phyloP scores from a whole-genome alignment of 2,113 vertebrate genomes.

The Corythornis vintsioides region DNA sequence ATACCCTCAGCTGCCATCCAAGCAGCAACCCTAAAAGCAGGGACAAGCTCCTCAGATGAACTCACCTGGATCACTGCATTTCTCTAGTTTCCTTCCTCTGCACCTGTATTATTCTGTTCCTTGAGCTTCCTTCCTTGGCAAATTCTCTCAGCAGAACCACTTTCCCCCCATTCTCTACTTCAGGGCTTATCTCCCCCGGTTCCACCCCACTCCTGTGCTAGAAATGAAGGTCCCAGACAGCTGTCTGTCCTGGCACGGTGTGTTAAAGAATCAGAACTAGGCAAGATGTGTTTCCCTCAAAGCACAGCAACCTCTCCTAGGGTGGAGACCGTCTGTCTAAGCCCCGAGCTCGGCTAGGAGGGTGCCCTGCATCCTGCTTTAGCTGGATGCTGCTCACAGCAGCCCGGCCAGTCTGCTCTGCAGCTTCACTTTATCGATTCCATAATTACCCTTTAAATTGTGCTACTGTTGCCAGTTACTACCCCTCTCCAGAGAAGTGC shows the following conservation, averaged over 20 bases:
- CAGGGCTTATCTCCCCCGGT: not conserved
- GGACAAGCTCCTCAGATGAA: not conserved
- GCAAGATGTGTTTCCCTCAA: not conserved
- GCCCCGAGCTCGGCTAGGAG: not conserved
- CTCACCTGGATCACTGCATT: not conserved
- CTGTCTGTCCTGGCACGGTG: not conserved
- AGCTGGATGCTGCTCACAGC: conserved; percentile 21
- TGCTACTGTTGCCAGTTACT: conserved; percentile 35
- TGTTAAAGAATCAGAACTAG: not conserved
- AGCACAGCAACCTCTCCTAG: not conserved
- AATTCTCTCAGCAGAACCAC: not conserved
- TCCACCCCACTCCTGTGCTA: not conserved
- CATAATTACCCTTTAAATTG: conserved; percentile 50
- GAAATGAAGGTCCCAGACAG: not conserved
- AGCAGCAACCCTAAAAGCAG: not conserved
- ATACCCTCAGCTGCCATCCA: not conserved
- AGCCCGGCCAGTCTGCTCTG: conserved; percentile 22
- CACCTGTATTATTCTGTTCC: not conserved
- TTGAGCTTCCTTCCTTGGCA: not conserved
- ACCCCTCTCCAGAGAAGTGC: conserved; percentile 12
- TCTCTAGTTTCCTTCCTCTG: not conserved
- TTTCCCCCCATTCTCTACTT: not conserved
- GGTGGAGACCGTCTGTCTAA: not conserved
- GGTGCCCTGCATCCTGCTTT: not conserved
- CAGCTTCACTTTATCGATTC: conserved; percentile 38